A percentile compares a stretch with the other conserved stretches of the same genome.
Conservation (phyloP, 2,797 vertebrate species). For the Eidolon dupreanum region DNA sequence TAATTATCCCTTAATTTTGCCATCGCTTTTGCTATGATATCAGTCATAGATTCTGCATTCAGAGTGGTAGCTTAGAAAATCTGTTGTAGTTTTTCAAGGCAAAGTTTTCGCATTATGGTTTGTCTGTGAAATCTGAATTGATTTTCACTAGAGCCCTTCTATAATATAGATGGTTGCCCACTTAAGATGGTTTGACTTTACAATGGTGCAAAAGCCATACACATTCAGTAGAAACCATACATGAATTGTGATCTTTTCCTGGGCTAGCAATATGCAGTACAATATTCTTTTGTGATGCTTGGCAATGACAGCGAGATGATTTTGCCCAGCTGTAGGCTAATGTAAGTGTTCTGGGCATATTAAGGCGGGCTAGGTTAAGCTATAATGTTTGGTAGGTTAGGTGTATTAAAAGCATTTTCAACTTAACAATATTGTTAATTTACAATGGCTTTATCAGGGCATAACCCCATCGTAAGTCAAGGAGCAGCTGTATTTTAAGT, state of each 20-base stretch:
- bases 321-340: background rate
- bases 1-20: background rate
- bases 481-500: background rate
- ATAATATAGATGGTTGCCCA: background rate
- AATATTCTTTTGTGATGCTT: background rate
- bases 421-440: background rate
- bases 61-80: background rate
- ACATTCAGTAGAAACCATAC: background rate
- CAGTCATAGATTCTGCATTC: background rate
- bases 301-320: background rate
- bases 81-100: background rate
- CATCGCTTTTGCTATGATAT: background rate
- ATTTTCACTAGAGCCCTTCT: background rate
- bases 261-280: background rate
- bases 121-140: background rate
- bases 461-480: background rate
- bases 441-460: background rate
- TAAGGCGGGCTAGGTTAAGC: background rate
- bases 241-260: background rate
- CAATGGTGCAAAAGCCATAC: background rate
- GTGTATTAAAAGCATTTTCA: background rate
- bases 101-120: slow-evolving; percentile 5
- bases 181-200: background rate
- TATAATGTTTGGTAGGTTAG: background rate
- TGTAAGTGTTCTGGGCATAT: background rate